These are phyloP conservation scores for Percopsis omiscomaycus DNA, from an alignment of 2,797 vertebrate species.

Conservation along the genomic window DNA sequence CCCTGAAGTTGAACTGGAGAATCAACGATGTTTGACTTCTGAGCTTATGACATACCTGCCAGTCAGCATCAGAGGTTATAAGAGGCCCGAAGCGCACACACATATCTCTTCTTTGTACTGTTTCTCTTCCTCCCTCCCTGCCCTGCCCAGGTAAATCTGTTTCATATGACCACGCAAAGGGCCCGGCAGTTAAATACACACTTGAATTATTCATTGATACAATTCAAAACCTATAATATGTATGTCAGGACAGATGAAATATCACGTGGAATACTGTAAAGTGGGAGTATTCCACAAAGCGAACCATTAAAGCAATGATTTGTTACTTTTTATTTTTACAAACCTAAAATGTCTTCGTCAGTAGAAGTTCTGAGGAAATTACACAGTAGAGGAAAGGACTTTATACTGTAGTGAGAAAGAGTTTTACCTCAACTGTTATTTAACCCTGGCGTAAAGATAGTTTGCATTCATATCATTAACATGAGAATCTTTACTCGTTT, in stretches of 20 bases:
- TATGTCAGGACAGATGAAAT: not conserved
- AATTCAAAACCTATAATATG: not conserved
- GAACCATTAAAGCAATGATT: too few species aligned
- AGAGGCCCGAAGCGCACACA: constrained; percentile 50
- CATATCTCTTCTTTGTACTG: too few species aligned
- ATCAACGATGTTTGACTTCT: constrained; percentile 64
- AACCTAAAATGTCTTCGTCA: not conserved
- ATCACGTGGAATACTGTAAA: not conserved
- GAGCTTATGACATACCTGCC: constrained; percentile 71
- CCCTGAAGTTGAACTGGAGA: constrained; percentile 70
- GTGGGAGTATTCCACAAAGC: not conserved
- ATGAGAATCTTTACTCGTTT: not conserved
- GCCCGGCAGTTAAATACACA: not conserved
- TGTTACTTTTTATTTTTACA: too few species aligned
- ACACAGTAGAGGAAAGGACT: not conserved
- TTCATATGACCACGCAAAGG: constrained; percentile 70
- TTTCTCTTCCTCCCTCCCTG: constrained; percentile 9
- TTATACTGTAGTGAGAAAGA: not conserved
- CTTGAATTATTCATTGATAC: not conserved
- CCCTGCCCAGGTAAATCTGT: constrained; percentile 68
- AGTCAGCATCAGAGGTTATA: constrained; percentile 63
- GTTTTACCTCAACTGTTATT: not conserved
- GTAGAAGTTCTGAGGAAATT: not conserved
- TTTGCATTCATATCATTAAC: not conserved
- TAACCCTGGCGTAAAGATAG: not conserved